Base-by-base conservation (phyloP, 30 jellyfish, hydroid and myxozoan species). In the Pseudorhiza aurosa region DNA sequence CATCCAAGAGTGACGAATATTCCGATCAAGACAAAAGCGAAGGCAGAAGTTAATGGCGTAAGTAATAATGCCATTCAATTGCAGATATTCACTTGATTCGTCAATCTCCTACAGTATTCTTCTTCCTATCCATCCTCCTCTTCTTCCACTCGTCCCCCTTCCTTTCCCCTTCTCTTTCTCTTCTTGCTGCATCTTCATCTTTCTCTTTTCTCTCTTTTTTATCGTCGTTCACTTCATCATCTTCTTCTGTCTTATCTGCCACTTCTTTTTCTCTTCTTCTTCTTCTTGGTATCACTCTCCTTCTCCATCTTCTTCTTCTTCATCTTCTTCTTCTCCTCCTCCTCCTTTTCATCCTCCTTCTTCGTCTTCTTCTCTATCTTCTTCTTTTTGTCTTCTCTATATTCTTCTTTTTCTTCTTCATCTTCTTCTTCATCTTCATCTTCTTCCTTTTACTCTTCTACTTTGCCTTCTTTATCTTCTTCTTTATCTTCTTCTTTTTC, bases 1-100 rank as follows among this genome's bases (percentile, higher is more conserved):
- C 25, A 42, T 4, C 19, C 68, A 10, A 35, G 44, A 8, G 37
- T 74, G 56, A 74, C 87, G 17, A 74, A 72, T 30, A 31, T 72
- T n/a, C 60, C 55, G 2, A 72, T 72, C 33, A 42, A 32, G 30
- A 72, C 85, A 26, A 27, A 12, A 72, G 3, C 42, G 37, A 15
- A 11, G 36, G 29, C 60, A n/a, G n/a, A n/a, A n/a, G n/a, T n/a
- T n/a, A n/a, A n/a, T n/a, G n/a, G n/a, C n/a, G n/a, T n/a, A n/a
- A n/a, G n/a, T n/a, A n/a, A n/a, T n/a, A n/a, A n/a, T n/a, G n/a
- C n/a, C n/a, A n/a, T n/a, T n/a, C n/a, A n/a, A n/a, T n/a, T n/a
- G n/a, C n/a, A n/a, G n/a, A n/a, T n/a, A n/a, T n/a, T n/a, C n/a
- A n/a, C n/a, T n/a, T n/a, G n/a, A n/a, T n/a, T n/a, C n/a, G n/a